A percentile compares a stretch with the other conserved stretches of the same genome.
These are phyloP conservation scores for Ctenopoma kingsleyae DNA, from an alignment of 2,797 vertebrate species.

Conservation along the genomic window DNA sequence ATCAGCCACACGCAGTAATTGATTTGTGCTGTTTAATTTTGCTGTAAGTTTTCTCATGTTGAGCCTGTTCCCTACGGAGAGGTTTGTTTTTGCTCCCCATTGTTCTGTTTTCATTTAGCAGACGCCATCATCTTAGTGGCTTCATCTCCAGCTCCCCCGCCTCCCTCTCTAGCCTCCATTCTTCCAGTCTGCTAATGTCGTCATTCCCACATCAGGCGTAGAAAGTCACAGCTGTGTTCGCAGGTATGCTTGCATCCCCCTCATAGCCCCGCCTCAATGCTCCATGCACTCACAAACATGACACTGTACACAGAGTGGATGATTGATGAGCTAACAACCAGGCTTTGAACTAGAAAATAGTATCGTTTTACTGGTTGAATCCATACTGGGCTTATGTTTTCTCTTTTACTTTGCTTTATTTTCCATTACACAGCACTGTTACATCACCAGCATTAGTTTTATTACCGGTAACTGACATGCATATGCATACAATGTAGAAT, in stretches of 20 bases:
- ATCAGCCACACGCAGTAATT: slow-evolving; percentile 31
- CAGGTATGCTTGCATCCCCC: slow-evolving; percentile 36
- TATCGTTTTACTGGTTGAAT: slow-evolving; percentile 66
- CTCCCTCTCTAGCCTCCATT: slow-evolving; percentile 68
- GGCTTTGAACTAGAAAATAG: slow-evolving; percentile 70
- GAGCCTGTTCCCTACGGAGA: slow-evolving; percentile 35
- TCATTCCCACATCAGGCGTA: slow-evolving; percentile 83
- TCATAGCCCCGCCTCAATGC: slow-evolving; percentile 30
- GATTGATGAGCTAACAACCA: slow-evolving; percentile 75
- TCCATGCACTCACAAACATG: slow-evolving; percentile 57
- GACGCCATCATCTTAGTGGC: slow-evolving; percentile 88
- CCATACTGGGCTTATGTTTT: slow-evolving; percentile 16
- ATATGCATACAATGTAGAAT: slow-evolving; percentile 20
- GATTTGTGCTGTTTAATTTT: slow-evolving; percentile 57
- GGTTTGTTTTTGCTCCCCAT: slow-evolving; percentile 60
- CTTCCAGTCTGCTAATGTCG: slow-evolving; percentile 81
- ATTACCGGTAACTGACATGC: slow-evolving; percentile 28
- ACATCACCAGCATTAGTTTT: slow-evolving; percentile 9
- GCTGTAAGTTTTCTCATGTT: slow-evolving; percentile 57
- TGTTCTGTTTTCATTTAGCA: slow-evolving; percentile 88
- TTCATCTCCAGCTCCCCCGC: slow-evolving; percentile 86
- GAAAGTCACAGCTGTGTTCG: slow-evolving; percentile 58
- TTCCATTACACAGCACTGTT: slow-evolving; percentile 12
- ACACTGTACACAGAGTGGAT: slow-evolving; percentile 64
- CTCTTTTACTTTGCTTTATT: slow-evolving; percentile 3